Evolutionary conservation across 1,140 invertebrate genomes (phyloP), one percentile per base, ranked within the genome.

Genomic region (Lethrus apterus): DNA sequence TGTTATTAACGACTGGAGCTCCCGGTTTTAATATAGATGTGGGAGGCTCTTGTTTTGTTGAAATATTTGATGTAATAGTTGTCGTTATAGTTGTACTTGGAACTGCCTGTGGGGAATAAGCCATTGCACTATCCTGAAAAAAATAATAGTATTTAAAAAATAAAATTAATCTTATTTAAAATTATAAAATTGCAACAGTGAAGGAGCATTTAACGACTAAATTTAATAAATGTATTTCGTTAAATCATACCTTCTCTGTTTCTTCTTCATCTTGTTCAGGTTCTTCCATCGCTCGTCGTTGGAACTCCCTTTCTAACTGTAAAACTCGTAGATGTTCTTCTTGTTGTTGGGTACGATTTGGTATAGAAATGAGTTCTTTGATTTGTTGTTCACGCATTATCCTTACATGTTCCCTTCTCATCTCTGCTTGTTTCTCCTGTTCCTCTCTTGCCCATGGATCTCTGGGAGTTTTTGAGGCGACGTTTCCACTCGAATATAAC

Each of bases 361-460:
- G 67, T 35, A 88, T 60, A 1, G 73, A 65, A 52, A 83, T 75
- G 11, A 94, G 67, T 52, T 88, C 83, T 0, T 76, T 72, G 21
- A 93, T 92, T 60, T 91, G 86, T 56, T 90, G 85, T 65, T 93
- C 90, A 42, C 64, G 64, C 63, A 63, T 64, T 48, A 61, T 58
- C 26, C 62, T 46, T 7, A 57, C 52, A 9, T 80, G 80, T 59
- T 84, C 81, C 44, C 84, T 69, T 47, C 84, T 68, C 31, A 79
- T 74, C 53, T 81, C 80, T 51, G 79, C 74, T 67, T 86, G 84
- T 60, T 80, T 84, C 70, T 93, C 89, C 52, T 84, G 80, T 65
- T 91, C 88, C 70, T 93, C 89, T 38, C 87, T 71, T 56, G 90
- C 86, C 89, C 89, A 92, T 1, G 88, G 88, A 73, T 89, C 89